These are phyloP conservation scores for Crotalus tigris DNA, from an alignment of 2,113 vertebrate genomes.

Conservation along the genomic window DNA sequence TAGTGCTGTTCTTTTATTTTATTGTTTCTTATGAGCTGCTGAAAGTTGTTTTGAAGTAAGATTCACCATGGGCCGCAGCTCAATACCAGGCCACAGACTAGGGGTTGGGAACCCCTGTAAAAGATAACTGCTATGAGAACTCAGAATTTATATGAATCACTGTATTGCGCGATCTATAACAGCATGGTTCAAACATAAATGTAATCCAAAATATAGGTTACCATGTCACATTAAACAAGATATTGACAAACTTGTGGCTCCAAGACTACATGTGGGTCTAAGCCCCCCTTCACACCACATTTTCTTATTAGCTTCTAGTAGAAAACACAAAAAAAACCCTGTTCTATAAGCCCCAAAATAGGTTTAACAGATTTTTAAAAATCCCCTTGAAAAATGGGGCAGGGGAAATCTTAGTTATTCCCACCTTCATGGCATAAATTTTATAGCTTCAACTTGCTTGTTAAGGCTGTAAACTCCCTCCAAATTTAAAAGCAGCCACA, in stretches of 20 bases:
- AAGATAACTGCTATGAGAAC: background rate
- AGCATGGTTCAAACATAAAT: background rate
- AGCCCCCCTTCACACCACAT: background rate
- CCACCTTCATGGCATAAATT: background rate
- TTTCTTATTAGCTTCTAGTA: background rate
- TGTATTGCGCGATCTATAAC: background rate
- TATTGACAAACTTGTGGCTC: background rate
- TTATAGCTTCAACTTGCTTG: background rate
- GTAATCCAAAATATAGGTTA: background rate
- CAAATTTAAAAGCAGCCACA: background rate
- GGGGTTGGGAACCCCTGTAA: background rate
- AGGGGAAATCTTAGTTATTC: background rate
- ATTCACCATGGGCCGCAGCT: background rate
- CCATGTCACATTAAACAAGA: background rate
- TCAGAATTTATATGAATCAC: background rate
- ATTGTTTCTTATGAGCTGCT: background rate
- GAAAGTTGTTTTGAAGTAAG: background rate
- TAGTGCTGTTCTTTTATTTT: background rate
- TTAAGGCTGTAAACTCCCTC: background rate
- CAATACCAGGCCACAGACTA: background rate
- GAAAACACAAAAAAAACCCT: background rate
- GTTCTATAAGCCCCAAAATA: background rate
- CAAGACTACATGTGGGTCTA: background rate
- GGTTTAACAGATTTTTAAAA: background rate
- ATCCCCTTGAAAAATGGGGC: background rate